phyloP scores from a whole-genome alignment of 2,113 vertebrate genomes.

The Potamarius usumacintae region DNA sequence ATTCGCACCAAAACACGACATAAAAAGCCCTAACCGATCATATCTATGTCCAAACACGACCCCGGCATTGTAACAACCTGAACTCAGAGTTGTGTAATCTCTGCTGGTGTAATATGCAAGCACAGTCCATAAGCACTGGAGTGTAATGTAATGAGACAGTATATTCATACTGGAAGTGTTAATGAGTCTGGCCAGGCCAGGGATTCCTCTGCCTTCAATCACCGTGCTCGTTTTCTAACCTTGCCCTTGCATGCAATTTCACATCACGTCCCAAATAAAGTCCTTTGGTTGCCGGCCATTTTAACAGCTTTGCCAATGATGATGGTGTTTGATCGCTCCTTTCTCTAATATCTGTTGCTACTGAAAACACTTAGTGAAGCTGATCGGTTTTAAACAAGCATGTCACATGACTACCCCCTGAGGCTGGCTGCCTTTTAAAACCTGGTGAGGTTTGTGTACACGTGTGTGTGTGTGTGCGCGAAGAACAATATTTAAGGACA shows the following conservation, averaged over 20 bases:
- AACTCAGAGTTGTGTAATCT: slow-evolving; percentile 51
- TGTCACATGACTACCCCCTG: slow-evolving; percentile 59
- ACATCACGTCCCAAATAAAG: slow-evolving; percentile 60
- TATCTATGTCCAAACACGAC: not conserved
- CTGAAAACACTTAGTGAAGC: slow-evolving; percentile 55
- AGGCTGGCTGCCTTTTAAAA: slow-evolving; percentile 67
- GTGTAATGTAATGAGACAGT: slow-evolving; percentile 69
- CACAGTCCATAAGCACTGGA: slow-evolving; percentile 66
- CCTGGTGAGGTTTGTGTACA: slow-evolving; percentile 29
- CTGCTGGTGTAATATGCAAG: slow-evolving; percentile 51
- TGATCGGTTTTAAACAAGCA: slow-evolving; percentile 26
- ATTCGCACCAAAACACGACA: slow-evolving; percentile 26
- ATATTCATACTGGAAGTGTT: slow-evolving; percentile 71
- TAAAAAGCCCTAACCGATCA: not conserved
- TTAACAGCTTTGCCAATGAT: slow-evolving; percentile 74
- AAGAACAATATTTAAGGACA: slow-evolving; percentile 10
- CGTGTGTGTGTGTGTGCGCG: slow-evolving; percentile 31
- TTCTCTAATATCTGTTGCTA: slow-evolving; percentile 69
- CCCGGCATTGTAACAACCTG: not conserved
- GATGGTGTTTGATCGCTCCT: slow-evolving; percentile 69
- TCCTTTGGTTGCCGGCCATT: slow-evolving; percentile 66
- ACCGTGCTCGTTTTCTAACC: slow-evolving; percentile 67
- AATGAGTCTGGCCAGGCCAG: slow-evolving; percentile 68
- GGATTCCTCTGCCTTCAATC: slow-evolving; percentile 67
- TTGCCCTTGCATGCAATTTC: slow-evolving; percentile 68